Percentiles rank a stretch among this genome's conserved stretches.
Conservation (phyloP, 2,113 vertebrate genomes). For the Arothron firmamentum region DNA sequence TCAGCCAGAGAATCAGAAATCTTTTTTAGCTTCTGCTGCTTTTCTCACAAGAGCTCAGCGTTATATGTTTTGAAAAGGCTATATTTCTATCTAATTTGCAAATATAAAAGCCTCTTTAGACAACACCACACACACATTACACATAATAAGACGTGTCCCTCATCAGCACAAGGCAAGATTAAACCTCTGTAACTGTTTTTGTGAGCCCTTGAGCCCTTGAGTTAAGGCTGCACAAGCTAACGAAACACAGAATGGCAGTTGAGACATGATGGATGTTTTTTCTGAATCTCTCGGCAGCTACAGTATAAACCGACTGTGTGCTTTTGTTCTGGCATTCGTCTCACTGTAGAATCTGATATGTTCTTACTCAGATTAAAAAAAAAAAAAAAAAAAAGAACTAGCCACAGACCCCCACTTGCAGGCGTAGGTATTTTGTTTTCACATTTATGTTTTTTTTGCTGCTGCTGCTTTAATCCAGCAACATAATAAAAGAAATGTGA, state of each 20-base stretch:
- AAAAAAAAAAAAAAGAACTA: background rate
- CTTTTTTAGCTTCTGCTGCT: slow-evolving; percentile 1
- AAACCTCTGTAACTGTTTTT: slow-evolving; percentile 60
- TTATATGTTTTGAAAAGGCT: slow-evolving; percentile 20
- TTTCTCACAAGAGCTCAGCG: slow-evolving; percentile 23
- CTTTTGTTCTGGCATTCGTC: background rate
- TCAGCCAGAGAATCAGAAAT: background rate
- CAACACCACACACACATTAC: slow-evolving; percentile 42
- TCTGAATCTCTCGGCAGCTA: no score
- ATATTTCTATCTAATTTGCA: slow-evolving; percentile 53
- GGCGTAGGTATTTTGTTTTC: background rate
- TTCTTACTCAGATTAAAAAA: background rate
- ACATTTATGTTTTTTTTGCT: background rate
- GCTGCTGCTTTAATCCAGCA: background rate
- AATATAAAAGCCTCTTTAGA: slow-evolving; percentile 61
- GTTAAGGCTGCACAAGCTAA: slow-evolving; percentile 5
- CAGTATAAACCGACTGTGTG: background rate
- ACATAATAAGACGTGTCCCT: slow-evolving; percentile 46
- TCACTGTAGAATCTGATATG: background rate
- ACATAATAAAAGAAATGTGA: background rate
- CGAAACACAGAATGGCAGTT: slow-evolving; percentile 31
- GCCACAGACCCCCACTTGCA: background rate
- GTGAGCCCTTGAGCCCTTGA: slow-evolving; percentile 50
- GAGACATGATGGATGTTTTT: slow-evolving; percentile 15
- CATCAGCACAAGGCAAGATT: slow-evolving; percentile 68